Evolutionary conservation across 2,888 invertebrate genomes (phyloP), one percentile per base, ranked within the genome.

Genomic region (Megaustenia siamemsis): DNA sequence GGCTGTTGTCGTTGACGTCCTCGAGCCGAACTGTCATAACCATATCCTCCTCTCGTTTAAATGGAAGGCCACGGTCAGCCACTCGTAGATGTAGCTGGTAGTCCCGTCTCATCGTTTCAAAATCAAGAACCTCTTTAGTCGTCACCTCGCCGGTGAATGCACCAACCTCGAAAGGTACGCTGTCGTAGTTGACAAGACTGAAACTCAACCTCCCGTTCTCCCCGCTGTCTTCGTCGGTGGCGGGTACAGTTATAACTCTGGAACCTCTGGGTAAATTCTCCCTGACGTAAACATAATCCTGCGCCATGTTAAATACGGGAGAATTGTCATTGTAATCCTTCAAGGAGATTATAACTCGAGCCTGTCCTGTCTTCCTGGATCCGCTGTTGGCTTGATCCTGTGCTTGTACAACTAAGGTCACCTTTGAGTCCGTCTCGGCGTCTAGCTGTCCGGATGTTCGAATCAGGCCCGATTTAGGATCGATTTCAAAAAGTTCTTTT

Each of bases 161-260:
- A 93, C 98, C 98, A 76, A 99, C 97, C 89, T 97, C 97, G 94
- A 99, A 99, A n/a, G 98, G 99, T 28, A 97, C 97, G 83, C 97
- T 96, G 91, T 97, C 96, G 82, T 97, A 95, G 94, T 98, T 98
- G 80, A 97, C 97, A 89, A 98, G 97, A 90, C 97, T 97, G 95
- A 98, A 99, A 0, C 98, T 98, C 89, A 99, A 96, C 94, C 97
- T 97, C 0, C 98, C 98, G 94, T 98, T 99, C 93, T 98, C 98
- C 0, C 98, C 98, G 1, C 97, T 96, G 94, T 99, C 99, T 28
- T 95, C 96, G 94, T 99, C 99, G 87, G 96, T 96, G 0, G 98
- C 99, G 73, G 96, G 95, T 5, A 98, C 96, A 88, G 96, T 97
- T 18, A 97, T 96, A 0, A 99, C 97, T 18, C 96, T 96, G 1